A percentile compares a stretch with the other conserved stretches of the same genome.
Conservation (phyloP, 2,113 vertebrate species). For the Nibea albiflora region DNA sequence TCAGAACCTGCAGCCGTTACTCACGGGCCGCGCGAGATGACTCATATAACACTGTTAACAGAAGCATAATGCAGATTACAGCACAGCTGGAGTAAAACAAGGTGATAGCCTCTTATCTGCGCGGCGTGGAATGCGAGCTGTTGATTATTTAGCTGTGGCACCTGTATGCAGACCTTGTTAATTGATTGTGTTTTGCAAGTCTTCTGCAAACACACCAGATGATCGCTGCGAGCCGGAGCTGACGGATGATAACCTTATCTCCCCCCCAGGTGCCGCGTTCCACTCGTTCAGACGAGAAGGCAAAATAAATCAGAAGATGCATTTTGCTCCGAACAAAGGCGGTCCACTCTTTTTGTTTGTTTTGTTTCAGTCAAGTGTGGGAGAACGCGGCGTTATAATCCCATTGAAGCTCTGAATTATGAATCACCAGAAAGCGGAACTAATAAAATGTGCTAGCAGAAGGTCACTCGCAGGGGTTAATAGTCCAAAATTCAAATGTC, state of each 20-base stretch:
- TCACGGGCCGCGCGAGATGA: not conserved
- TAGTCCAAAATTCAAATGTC: not conserved
- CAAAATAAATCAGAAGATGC: not conserved
- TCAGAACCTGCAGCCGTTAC: not conserved
- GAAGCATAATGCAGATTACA: not conserved
- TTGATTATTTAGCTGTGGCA: not conserved
- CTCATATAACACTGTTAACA: not conserved
- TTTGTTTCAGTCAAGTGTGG: not conserved
- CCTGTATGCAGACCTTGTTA: not conserved
- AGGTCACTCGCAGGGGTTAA: conserved; percentile 5
- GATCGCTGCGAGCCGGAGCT: conserved; percentile 31
- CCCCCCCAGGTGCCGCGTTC: conserved; percentile 1
- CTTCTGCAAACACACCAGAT: conserved; percentile 32
- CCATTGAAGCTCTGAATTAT: conserved; percentile 24
- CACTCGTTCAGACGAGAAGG: conserved; percentile 5
- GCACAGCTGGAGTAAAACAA: conserved; percentile 12
- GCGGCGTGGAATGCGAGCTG: not conserved
- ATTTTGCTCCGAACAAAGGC: not conserved
- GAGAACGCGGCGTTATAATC: not conserved
- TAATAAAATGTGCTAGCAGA: not conserved
- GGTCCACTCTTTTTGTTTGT: not conserved
- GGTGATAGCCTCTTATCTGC: not conserved
- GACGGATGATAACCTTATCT: conserved; percentile 28
- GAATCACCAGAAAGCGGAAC: conserved; percentile 1
- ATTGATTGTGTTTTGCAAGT: conserved; percentile 31